Conservation (phyloP, 2,888 invertebrate genomes). For the Arctia plantaginis region DNA sequence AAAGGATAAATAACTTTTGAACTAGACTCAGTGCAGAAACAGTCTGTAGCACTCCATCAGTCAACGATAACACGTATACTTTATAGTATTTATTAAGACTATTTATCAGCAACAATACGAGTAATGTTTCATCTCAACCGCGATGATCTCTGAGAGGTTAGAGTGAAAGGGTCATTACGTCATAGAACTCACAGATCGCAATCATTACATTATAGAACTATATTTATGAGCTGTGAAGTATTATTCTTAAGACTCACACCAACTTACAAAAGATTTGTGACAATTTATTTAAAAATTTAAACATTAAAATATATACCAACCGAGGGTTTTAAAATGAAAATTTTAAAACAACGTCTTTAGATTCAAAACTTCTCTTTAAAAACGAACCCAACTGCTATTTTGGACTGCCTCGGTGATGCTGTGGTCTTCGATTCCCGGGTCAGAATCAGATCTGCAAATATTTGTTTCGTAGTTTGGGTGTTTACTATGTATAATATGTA, state of each 20-base stretch:
- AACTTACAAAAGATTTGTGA: background rate
- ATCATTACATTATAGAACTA: slow-evolving; percentile 37
- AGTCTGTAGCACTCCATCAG: background rate
- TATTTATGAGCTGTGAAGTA: slow-evolving; percentile 44
- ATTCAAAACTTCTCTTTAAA: no score
- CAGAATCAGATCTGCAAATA: no score
- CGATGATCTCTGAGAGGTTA: slow-evolving; percentile 38
- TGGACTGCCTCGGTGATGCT: no score
- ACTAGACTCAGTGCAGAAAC: background rate
- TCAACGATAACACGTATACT: slow-evolving; percentile 14
- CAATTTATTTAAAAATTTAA: background rate
- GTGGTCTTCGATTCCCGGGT: no score
- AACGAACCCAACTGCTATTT: no score
- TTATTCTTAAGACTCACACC: slow-evolving; percentile 20
- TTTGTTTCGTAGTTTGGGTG: no score
- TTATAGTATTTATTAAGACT: slow-evolving; percentile 12
- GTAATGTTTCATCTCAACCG: slow-evolving; percentile 16
- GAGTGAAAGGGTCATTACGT: slow-evolving; percentile 40
- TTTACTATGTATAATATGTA: no score
- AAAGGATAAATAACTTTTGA: background rate
- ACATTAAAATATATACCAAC: background rate
- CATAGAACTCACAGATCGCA: slow-evolving; percentile 36
- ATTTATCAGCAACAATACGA: slow-evolving; percentile 13
- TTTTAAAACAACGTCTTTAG: no score
- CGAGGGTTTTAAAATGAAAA: background rate